Conservation (phyloP, 1,140 invertebrate genomes). For the Bombus ignitus region DNA sequence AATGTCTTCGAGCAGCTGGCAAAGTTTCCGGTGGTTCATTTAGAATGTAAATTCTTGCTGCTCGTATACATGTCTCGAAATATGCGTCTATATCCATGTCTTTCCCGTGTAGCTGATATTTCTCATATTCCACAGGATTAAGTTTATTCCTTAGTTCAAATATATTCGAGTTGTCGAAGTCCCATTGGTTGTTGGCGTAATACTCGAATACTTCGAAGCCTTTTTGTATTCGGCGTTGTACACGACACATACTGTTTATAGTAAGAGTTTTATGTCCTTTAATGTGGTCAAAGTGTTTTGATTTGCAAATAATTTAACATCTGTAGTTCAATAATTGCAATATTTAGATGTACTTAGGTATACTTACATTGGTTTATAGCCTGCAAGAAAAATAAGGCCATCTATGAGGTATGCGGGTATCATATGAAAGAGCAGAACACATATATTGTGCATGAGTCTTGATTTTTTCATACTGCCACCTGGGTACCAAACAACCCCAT, state of each 20-base stretch:
- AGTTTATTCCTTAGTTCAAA: slow-evolving; percentile 83
- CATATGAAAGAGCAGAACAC: slow-evolving; percentile 92
- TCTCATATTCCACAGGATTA: slow-evolving; percentile 85
- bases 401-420: slow-evolving; percentile 93
- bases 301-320: background rate
- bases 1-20: slow-evolving; percentile 87
- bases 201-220: slow-evolving; percentile 94
- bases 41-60: slow-evolving; percentile 89
- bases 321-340: background rate
- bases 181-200: slow-evolving; percentile 93
- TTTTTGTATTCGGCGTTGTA: slow-evolving; percentile 90
- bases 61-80: slow-evolving; percentile 88
- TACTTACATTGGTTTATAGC: slow-evolving; percentile 92
- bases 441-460: slow-evolving; percentile 89
- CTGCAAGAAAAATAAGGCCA: slow-evolving; percentile 87
- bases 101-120: slow-evolving; percentile 88
- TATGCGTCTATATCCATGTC: slow-evolving; percentile 88
- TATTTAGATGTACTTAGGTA: background rate
- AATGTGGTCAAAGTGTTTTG: slow-evolving; percentile 5
- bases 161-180: slow-evolving; percentile 88
- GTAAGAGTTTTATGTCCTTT: slow-evolving; percentile 17
- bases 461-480: slow-evolving; percentile 94
- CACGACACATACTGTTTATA: slow-evolving; percentile 86
- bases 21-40: slow-evolving; percentile 93
- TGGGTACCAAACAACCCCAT: slow-evolving; percentile 93